Evolutionary conservation across 2,888 invertebrate species (phyloP), one percentile per base, ranked within the genome.

Genomic region (Napeogenes sylphis): DNA sequence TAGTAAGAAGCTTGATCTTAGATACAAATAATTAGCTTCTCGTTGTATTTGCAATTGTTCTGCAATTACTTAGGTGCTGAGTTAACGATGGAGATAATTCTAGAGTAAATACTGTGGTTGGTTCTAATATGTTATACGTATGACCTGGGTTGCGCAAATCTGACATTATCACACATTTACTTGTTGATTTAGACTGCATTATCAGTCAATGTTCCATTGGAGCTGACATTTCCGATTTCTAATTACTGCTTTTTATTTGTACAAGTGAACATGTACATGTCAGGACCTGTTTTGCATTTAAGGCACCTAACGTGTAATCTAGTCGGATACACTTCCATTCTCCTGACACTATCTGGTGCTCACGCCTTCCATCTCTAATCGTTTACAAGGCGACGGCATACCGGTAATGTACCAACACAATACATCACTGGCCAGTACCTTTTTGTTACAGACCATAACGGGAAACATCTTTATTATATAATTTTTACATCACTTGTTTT

Each of bases 11-110:
- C 68, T 61, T 61, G 70, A 72, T 73, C 66, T 65, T 45, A 70
- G 73, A 72, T 71, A 71, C 67, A 62, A 64, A 64, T 70, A 71
- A 71, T 72, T 72, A 70, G 71, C 69, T 70, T 71, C 66, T 69
- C 66, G 69, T 63, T 64, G 69, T 51, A 51, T 69, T 70, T 61
- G 67, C 70, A 72, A 71, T 73, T 73, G 72, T 70, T 70, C 68
- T 68, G 70, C 71, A 68, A 71, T 72, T 70, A 71, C 70, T 68
- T 64, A 67, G 65, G 65, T 68, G 64, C 57, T 38, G 45, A 61
- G 21, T 58, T 64, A 66, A 63, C 46, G 35, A 38, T 59, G 14
- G 21, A 45, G 55, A 59, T 57, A 30, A 30, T 51, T n/a, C 56
- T 59, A 65, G 56, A 56, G 35, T 38, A 38, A 46, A 55, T 60